Base-by-base conservation (phyloP, 2,797 vertebrate genomes). In the Corythornis leucogaster region DNA sequence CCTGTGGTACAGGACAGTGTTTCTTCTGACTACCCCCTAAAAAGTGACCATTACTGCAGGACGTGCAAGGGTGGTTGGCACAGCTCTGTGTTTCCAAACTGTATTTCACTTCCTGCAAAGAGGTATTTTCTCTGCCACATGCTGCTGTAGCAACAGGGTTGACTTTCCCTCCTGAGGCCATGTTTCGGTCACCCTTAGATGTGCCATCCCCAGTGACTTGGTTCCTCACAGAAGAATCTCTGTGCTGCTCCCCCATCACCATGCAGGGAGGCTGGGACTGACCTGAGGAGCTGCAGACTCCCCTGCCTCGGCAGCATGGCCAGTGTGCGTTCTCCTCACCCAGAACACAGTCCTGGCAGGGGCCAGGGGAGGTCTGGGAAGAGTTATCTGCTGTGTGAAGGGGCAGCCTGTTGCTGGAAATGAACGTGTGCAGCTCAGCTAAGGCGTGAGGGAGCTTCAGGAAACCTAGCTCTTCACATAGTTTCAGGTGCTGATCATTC, bases 341-440 rank as follows among this genome's bases (percentile, higher is more conserved):
- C 42, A 48, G 68, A 70, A 5, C 57, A 38, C 68, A 28, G 54
- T 11, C n/a, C 50, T 74, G 93, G 33, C 63, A 31, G 6, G 5
- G 73, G 58, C 24, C 38, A 38, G 97, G 97, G 8, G 97, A 98
- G 8, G 97, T 98, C 95, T 98, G 98, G 15, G 93, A 94, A 45
- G 76, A 43, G 18, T 75, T 96, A 40, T 98, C 97, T 81, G 69
- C 88, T 19, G 16, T 40, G 12, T 8, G 71, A 42, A 16, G 11
- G 2, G 75, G 30, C 13, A 12, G n/a, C 55, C 7, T 83, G 81
- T 94, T 22, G 6, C 48, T 68, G 22, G 91, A 90, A 78, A 95
- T 8, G 21, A 83, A 46, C 0, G 16, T 82, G 76, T 92, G 94
- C 83, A 98, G 93, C 57, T 97, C 97, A 51, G 87, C 85, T 64